These are phyloP conservation scores for Bryconaethiops microstoma DNA, from an alignment of 2,797 vertebrate genomes.

Conservation along the genomic window DNA sequence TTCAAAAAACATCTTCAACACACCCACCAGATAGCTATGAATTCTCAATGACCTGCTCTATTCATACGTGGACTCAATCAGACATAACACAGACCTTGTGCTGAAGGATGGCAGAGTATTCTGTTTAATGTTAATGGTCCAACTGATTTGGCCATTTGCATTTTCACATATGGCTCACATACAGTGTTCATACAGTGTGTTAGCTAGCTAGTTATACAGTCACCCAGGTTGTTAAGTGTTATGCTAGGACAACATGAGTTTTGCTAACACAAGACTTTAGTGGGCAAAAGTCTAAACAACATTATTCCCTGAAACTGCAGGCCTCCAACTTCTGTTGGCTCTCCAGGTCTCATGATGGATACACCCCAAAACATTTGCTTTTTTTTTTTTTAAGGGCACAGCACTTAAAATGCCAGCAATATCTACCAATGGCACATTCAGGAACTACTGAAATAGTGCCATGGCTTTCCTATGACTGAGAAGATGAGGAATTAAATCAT, in stretches of 20 bases:
- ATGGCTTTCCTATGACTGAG: slow-evolving; percentile 7
- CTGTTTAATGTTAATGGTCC: too few species aligned
- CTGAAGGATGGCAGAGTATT: too few species aligned
- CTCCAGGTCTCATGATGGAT: not conserved
- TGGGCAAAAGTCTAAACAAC: not conserved
- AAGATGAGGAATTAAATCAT: not conserved
- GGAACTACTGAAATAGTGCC: not conserved
- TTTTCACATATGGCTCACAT: too few species aligned
- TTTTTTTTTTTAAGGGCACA: slow-evolving; percentile 30
- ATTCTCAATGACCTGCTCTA: too few species aligned
- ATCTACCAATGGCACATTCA: not conserved
- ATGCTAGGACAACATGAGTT: not conserved
- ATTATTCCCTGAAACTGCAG: not conserved
- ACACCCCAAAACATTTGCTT: not conserved
- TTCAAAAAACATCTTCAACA: too few species aligned
- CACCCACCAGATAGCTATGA: too few species aligned
- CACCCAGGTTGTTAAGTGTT: not conserved
- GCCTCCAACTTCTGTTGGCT: not conserved
- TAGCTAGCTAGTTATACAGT: not conserved
- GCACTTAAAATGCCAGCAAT: not conserved
- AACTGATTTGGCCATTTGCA: too few species aligned
- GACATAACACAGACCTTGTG: too few species aligned
- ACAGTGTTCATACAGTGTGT: not conserved
- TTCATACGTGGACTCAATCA: too few species aligned
- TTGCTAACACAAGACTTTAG: not conserved